Percentiles rank a stretch among this genome's conserved stretches.
Conservation (phyloP, 2,888 invertebrate species). For the Hypsopygia costalis region DNA sequence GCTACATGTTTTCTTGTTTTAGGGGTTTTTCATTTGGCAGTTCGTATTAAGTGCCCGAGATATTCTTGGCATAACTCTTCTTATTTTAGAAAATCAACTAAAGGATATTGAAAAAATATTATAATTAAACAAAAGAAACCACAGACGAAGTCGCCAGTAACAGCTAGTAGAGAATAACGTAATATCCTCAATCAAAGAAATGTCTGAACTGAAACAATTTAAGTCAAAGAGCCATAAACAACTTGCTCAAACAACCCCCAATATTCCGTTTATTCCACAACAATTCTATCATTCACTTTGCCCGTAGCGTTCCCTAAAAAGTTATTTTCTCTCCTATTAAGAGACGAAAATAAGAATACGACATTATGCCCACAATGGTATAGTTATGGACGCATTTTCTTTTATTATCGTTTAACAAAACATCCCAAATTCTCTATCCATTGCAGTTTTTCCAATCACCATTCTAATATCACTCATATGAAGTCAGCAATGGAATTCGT, state of each 20-base stretch:
- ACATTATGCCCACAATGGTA: slow-evolving; percentile 41
- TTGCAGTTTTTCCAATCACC: slow-evolving; percentile 15
- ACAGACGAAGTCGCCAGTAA: no score
- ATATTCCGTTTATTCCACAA: slow-evolving; percentile 6
- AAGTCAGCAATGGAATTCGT: slow-evolving; percentile 19
- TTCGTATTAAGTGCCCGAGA: no score
- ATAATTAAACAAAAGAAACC: no score
- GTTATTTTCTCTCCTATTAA: slow-evolving; percentile 46
- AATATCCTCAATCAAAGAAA: no score
- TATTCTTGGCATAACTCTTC: no score
- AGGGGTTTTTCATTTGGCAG: no score
- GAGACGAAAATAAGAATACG: slow-evolving; percentile 45
- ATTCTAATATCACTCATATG: background rate
- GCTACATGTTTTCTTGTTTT: no score
- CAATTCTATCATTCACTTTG: slow-evolving; percentile 6
- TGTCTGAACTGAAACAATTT: background rate
- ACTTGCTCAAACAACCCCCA: slow-evolving; percentile 1
- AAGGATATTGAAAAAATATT: no score
- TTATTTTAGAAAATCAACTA: no score
- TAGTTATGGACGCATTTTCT: slow-evolving; percentile 38
- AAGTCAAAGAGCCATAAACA: background rate
- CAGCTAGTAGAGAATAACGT: no score
- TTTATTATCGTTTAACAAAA: slow-evolving; percentile 18
- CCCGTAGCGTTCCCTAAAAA: slow-evolving; percentile 13
- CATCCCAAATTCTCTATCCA: slow-evolving; percentile 12